Evolutionary conservation across 1,140 invertebrate genomes (phyloP), one percentile per base, ranked within the genome.

Genomic region (Micrasema longulum): DNA sequence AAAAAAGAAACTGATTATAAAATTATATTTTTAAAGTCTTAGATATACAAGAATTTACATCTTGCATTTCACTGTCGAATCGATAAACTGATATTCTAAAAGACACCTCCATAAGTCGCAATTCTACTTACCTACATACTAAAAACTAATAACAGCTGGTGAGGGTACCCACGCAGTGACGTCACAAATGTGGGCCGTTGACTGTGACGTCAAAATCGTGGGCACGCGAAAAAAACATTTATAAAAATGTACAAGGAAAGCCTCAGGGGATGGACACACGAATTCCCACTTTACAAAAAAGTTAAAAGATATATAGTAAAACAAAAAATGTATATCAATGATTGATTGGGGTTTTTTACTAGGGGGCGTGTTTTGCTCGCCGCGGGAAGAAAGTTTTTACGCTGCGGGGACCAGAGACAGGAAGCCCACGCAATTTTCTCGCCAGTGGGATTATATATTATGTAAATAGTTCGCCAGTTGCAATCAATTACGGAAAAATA

Each of bases 401-500:
- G n/a, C n/a, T 10, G 26, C 26, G 52, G 18, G 20, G 1, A 41
- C 55, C 55, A 35, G 10, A 41, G 36, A 31, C 22, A 38, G 35
- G 55, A 16, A 5, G 36, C 55, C 55, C 55, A 60, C 55, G 36
- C 55, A 0, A 1, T 38, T 38, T 41, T 20, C 16, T 26, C 18
- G 36, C 35, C 26, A 60, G 55, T 38, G 31, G 55, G 55, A 60
- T 20, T 53, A 53, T 52, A 18, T 53, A 48, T 60, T 60, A 60
- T 60, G 55, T 60, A 60, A 60, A 60, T 60, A 60, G 35, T 12
- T 5, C 14, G 55, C 36, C 35, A 11, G 38, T 22, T 38, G 55
- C 55, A 60, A 60, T 38, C 35, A 22, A 60, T 60, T 60, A 60
- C 36, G 55, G 16, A 60, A 60, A 60, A 20, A 43, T 41, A 43